These are phyloP conservation scores for Euclidia mi DNA, from an alignment of 2,888 invertebrate species.

Conservation along the genomic window DNA sequence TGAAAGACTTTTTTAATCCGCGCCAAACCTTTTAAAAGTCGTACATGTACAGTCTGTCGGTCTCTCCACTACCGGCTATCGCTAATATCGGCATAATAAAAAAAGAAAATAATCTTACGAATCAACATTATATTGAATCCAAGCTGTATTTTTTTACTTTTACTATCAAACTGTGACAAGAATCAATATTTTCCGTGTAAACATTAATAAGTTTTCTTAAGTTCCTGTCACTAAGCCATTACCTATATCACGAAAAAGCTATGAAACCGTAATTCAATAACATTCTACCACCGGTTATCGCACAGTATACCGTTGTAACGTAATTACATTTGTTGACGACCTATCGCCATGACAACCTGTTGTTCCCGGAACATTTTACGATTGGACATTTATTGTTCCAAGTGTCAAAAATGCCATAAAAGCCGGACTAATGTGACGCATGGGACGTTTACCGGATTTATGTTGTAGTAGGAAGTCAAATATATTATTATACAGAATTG, in stretches of 20 bases:
- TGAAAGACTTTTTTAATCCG: too few species aligned
- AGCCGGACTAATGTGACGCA: constrained; percentile 21
- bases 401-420: constrained; percentile 65
- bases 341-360: constrained; percentile 65
- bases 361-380: constrained; percentile 61
- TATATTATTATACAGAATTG: too few species aligned
- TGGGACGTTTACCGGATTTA: constrained; percentile 20
- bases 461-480: constrained; percentile 5
- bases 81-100: too few species aligned
- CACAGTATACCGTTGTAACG: constrained; percentile 5
- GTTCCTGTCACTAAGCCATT: background rate
- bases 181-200: too few species aligned
- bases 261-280: constrained; percentile 23
- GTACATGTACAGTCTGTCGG: too few species aligned
- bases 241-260: too few species aligned
- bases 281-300: constrained; percentile 11
- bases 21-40: too few species aligned
- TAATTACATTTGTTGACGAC: constrained; percentile 58
- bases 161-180: too few species aligned
- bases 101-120: too few species aligned
- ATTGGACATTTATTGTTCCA: constrained; percentile 58
- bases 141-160: too few species aligned
- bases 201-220: background rate
- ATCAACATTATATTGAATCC: too few species aligned
- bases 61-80: too few species aligned